Conservation (phyloP, 2,797 vertebrate genomes). For the Ctenopoma kingsleyae region DNA sequence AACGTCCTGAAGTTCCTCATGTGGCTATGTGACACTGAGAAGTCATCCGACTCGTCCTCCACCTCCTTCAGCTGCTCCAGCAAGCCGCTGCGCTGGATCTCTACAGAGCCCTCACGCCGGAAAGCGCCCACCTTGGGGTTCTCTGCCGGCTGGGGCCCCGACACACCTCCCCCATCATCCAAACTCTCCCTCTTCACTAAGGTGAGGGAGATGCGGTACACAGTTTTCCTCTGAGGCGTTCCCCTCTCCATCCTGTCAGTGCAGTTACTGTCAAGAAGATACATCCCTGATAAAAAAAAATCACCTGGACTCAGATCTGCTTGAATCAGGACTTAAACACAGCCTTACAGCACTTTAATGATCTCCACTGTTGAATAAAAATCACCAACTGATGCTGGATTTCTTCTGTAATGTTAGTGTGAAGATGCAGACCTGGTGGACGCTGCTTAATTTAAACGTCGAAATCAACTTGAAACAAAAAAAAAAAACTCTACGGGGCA, state of each 20-base stretch:
- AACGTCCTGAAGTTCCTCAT: constrained; percentile 90
- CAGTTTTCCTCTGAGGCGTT: constrained; percentile 87
- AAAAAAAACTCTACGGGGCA: neutral
- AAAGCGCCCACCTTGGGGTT: constrained; percentile 65
- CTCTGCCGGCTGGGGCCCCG: constrained; percentile 40
- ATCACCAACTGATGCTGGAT: neutral
- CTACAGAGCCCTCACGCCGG: constrained; percentile 64
- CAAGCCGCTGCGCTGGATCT: constrained; percentile 58
- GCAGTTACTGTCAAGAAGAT: constrained; percentile 83
- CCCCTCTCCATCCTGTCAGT: constrained; percentile 86
- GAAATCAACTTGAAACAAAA: neutral
- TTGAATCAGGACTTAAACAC: neutral
- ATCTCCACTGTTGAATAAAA: neutral
- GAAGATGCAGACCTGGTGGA: neutral
- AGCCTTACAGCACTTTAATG: neutral
- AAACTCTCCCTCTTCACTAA: constrained; percentile 93
- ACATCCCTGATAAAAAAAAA: constrained; percentile 78
- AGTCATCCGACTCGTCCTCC: constrained; percentile 79
- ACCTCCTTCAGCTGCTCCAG: constrained; percentile 86
- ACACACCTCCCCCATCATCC: constrained; percentile 51
- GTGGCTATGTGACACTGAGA: constrained; percentile 66
- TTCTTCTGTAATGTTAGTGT: too few relatives aligned
- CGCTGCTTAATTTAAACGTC: neutral
- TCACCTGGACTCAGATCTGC: neutral
- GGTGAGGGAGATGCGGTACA: constrained; percentile 95